Evolutionary conservation across 2,888 invertebrate genomes (phyloP), one percentile per base, ranked within the genome.

Genomic region (Digitonthophagus gazella): DNA sequence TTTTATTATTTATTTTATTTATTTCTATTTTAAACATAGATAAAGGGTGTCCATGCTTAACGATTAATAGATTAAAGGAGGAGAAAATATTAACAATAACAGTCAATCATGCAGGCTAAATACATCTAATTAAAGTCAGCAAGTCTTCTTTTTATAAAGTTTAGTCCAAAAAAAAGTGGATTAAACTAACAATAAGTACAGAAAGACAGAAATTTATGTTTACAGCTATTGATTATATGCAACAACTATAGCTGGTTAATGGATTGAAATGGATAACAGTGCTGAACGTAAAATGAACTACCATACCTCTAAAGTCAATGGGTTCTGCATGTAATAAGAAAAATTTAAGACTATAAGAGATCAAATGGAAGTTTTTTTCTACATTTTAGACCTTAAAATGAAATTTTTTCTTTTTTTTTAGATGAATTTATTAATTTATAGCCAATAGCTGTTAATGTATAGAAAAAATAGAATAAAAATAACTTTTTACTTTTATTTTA

Each of bases 251-350:
- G 61, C n/a, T n/a, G 61, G 61, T 19, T 44, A 44, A 44, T 57
- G 57, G n/a, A 61, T 19, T 4, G 16, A 19, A 20, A 18, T 58
- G 56, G 55, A 66, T 55, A 44, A 44, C 28, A 28, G 67, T 67
- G 67, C 67, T 58, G 28, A 16, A 28, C 58, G 20, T 18, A 69
- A 57, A 20, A 58, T 66, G 66, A 66, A 71, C 74, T 58, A 69
- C 75, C 75, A 70, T 75, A 76, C 76, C 76, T 76, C 76, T 69
- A 73, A 73, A 73, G 72, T 75, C 74, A 74, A 73, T 72, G 74
- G 72, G 75, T 73, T 76, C 75, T 76, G 75, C 76, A 73, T 69
- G 71, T 68, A 73, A 72, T 68, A 72, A 73, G 69, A 73, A 71
- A 69, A 72, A 71, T 72, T 44, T 58, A 74, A 70, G 58, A n/a